Evolutionary conservation across 1,140 invertebrate species (phyloP).

Genomic region (Drosophila novamexicana): DNA sequence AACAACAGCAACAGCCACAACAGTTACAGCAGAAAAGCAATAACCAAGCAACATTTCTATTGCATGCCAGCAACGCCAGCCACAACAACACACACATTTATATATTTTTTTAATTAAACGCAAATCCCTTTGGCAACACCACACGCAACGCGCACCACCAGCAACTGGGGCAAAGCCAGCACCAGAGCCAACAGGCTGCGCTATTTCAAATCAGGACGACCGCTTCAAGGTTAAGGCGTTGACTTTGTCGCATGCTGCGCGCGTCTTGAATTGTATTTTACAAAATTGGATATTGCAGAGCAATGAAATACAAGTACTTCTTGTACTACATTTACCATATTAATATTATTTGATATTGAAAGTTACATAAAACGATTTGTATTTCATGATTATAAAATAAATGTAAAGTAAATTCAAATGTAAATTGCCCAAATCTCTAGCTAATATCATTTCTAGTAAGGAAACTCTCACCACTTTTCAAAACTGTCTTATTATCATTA

Average conservation of each 20-base stretch:
- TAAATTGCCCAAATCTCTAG: too few species aligned
- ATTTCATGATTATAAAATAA: too few species aligned
- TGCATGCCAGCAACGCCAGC: constrained; percentile 70
- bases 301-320: constrained; percentile 5
- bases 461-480: too few species aligned
- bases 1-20: constrained; percentile 21
- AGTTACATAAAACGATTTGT: not conserved
- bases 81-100: constrained; percentile 57
- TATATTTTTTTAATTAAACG: constrained; percentile 81
- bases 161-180: constrained; percentile 41
- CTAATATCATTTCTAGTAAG: too few species aligned
- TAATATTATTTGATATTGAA: not conserved
- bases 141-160: constrained; percentile 66
- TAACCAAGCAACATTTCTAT: constrained; percentile 76
- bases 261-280: not conserved
- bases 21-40: constrained; percentile 61
- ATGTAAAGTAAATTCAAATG: too few species aligned
- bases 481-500: too few species aligned
- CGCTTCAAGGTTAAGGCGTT: constrained; percentile 70
- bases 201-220: constrained; percentile 48
- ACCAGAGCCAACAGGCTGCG: constrained; percentile 5
- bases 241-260: constrained; percentile 26
- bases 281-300: constrained; percentile 5
- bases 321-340: constrained; percentile 4
- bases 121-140: constrained; percentile 67